A percentile compares a stretch with the other conserved stretches of the same genome.
Evolutionary conservation across 1,140 invertebrate genomes (phyloP).

Genomic region (Caenorhabditis brenneri): DNA sequence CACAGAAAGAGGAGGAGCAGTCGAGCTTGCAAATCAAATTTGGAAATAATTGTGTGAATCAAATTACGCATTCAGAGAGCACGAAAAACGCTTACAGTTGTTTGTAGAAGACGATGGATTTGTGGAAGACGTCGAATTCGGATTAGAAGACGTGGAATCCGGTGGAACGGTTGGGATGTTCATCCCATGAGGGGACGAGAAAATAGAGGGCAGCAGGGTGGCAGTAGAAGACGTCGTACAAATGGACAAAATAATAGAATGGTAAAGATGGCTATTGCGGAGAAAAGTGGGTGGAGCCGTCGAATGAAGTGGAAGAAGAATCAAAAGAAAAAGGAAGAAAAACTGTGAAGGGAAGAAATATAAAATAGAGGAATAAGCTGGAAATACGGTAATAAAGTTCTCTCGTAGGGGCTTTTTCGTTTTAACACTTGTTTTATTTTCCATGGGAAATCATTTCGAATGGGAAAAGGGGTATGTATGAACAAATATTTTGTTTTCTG

Average conservation of each 20-base stretch:
- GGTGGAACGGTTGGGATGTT: not conserved
- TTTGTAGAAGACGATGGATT: not conserved
- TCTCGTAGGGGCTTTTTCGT: not conserved
- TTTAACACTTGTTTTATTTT: too few species aligned
- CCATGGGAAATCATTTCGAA: too few species aligned
- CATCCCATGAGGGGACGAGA: constrained; percentile 5
- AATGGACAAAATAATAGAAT: not conserved
- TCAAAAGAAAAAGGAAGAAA: not conserved
- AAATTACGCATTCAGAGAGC: constrained; percentile 31
- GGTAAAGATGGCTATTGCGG: not conserved
- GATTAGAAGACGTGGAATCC: not conserved
- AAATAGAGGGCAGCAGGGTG: constrained; percentile 32
- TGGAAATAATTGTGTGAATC: constrained; percentile 48
- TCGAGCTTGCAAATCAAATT: constrained; percentile 29
- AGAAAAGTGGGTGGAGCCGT: not conserved
- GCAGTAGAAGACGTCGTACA: not conserved
- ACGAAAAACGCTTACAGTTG: constrained; percentile 24
- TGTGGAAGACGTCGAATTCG: not conserved
- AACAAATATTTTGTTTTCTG: too few species aligned
- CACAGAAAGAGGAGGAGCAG: not conserved
- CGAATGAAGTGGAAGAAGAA: not conserved
- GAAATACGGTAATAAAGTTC: not conserved
- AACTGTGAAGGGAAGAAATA: not conserved
- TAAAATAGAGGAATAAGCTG: not conserved
- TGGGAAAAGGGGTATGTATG: too few species aligned